These are phyloP conservation scores for Acipenser oxyrinchus DNA, from an alignment of 2,797 vertebrate genomes.

Conservation along the genomic window DNA sequence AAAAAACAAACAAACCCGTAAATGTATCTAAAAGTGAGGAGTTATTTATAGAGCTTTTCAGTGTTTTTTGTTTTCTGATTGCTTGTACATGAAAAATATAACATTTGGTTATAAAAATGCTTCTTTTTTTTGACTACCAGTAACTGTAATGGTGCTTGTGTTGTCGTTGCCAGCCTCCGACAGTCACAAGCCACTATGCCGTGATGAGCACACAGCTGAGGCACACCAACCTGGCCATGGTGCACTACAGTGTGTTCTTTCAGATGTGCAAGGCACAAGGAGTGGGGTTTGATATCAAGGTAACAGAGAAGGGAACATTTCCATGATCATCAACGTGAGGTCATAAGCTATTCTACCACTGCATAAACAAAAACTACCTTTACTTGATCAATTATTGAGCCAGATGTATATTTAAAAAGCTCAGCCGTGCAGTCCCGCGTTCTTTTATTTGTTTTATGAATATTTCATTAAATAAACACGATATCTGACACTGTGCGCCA, in stretches of 20 bases:
- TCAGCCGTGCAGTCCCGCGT: not conserved
- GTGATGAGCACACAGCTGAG: slow-evolving; percentile 63
- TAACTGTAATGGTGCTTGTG: slow-evolving; percentile 3
- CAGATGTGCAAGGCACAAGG: slow-evolving; percentile 67
- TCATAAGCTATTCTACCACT: not conserved
- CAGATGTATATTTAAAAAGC: not conserved
- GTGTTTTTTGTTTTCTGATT: no score
- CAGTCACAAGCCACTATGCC: slow-evolving; percentile 43
- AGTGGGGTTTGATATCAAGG: slow-evolving; percentile 75
- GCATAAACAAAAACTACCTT: not conserved
- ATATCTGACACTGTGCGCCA: slow-evolving; percentile 39
- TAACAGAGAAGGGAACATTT: slow-evolving; percentile 32
- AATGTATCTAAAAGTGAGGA: no score
- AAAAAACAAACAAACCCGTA: no score
- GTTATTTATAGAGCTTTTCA: no score
- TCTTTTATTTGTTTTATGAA: slow-evolving; percentile 47
- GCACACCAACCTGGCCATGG: slow-evolving; percentile 64
- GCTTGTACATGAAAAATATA: no score
- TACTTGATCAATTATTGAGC: not conserved
- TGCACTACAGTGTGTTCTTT: slow-evolving; percentile 67
- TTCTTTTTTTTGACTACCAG: not conserved
- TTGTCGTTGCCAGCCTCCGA: slow-evolving; percentile 30
- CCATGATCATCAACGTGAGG: no score
- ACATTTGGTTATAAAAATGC: no score
- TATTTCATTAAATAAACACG: slow-evolving; percentile 58